A percentile compares a stretch with the other conserved stretches of the same genome.
Conservation (phyloP, 2,113 vertebrate species). For the Turdus rufiventris region DNA sequence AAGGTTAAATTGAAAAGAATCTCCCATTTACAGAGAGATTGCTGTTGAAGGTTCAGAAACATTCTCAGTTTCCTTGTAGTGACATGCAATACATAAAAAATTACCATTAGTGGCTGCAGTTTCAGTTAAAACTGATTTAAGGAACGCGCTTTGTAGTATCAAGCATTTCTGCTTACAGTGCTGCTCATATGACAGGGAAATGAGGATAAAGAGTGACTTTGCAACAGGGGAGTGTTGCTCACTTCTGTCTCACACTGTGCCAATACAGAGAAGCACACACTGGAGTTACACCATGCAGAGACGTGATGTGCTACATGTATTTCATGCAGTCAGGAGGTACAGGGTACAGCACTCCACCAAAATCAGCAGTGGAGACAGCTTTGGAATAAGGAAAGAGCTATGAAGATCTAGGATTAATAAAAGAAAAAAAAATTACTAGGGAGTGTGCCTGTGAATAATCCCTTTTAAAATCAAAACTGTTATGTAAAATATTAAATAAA, state of each 20-base stretch:
- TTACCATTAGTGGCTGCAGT: neutral
- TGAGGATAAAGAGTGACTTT: neutral
- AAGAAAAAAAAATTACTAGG: neutral
- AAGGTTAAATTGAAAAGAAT: neutral
- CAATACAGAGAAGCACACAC: neutral
- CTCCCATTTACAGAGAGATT: neutral
- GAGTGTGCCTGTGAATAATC: neutral
- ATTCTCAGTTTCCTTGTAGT: neutral
- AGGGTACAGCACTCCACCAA: neutral
- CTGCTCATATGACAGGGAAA: neutral
- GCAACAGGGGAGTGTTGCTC: neutral
- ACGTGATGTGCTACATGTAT: rapidly evolving
- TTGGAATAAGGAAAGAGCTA: neutral
- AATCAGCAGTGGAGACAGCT: neutral
- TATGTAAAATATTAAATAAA: neutral
- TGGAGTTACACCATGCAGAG: neutral
- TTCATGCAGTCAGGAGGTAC: neutral
- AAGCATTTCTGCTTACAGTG: neutral
- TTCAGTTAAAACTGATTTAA: conserved; percentile 4
- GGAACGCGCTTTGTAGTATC: neutral
- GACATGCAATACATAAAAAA: neutral
- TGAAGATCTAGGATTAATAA: neutral
- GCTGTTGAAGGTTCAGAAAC: neutral
- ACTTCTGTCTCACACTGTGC: neutral
- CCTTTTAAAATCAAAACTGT: neutral